Evolutionary conservation across 2,113 vertebrate species (phyloP).

Genomic region (Megaceryle maxima): DNA sequence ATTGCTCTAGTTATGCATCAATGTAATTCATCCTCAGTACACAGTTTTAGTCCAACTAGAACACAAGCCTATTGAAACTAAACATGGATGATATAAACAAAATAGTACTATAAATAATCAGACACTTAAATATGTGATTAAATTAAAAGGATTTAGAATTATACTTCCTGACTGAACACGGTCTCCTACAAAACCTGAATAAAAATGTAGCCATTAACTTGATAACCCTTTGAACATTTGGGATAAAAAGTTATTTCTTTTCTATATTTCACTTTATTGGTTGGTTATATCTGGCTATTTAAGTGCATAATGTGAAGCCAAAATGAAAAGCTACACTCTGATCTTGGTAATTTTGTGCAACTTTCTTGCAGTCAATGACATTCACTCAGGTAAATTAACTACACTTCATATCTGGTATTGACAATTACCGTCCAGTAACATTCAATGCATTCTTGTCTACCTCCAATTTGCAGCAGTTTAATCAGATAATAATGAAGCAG

Average conservation of each 20-base stretch:
- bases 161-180: background rate
- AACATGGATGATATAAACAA: background rate
- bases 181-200: background rate
- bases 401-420: background rate
- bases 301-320: background rate
- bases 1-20: background rate
- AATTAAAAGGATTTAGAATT: background rate
- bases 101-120: background rate
- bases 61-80: background rate
- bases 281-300: background rate
- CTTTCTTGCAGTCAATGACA: background rate
- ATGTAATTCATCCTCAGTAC: background rate
- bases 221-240: background rate
- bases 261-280: background rate
- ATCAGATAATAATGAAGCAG: background rate
- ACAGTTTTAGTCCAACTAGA: background rate
- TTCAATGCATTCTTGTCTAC: background rate
- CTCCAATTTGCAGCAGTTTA: background rate
- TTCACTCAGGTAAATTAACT: background rate
- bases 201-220: background rate
- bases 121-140: background rate
- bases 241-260: background rate
- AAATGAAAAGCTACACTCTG: background rate
- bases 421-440: background rate
- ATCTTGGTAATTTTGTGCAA: background rate